Evolutionary conservation across 2,113 vertebrate species (phyloP), one percentile per base, ranked within the genome.

Genomic region (Calidris pugnax): DNA sequence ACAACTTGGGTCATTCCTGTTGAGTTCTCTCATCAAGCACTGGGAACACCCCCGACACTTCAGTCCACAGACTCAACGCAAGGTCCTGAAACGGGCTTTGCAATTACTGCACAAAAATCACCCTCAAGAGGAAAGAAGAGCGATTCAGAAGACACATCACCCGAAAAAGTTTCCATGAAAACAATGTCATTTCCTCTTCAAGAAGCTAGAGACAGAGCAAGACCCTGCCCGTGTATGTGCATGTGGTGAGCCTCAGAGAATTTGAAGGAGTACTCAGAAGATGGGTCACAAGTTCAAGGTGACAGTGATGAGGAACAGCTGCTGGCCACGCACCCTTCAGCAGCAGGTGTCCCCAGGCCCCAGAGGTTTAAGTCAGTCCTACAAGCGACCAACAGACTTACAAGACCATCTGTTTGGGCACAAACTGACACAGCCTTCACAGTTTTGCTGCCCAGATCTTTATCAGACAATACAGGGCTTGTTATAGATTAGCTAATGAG

Each of bases 251-350:
- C 33, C n/a, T 35, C 59, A 3, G 32, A 48, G 81, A 85, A 69
- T 33, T 5, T 27, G 35, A 84, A 84, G 84, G 35, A 87, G 30
- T 12, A 82, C 37, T 30, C 87, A 73, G 63, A 69, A 62, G 77
- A 80, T 9, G 21, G 92, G 95, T 96, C 94, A 93, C 57, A 97
- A 97, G 94, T 96, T 97, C 84, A 97, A 95, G 92, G 97, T 96
- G 84, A 93, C 89, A 76, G 67, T 78, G 87, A 73, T 6, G 77
- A 85, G 41, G 83, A 91, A 18, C 96, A 97, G 96, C 97, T 95
- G 92, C 90, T 94, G 86, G 80, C 81, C 35, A 1, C 10, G 59
- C 81, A 91, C 80, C 86, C 84, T 79, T 45, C 67, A 57, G 92
- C 77, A 97, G 97, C 97, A 97, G 95, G 90, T 97, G 95, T 84